Percentiles rank a stretch among this genome's conserved stretches.
These are phyloP conservation scores for Nebria ingens DNA, from an alignment of 1,140 invertebrate species.

Conservation along the genomic window DNA sequence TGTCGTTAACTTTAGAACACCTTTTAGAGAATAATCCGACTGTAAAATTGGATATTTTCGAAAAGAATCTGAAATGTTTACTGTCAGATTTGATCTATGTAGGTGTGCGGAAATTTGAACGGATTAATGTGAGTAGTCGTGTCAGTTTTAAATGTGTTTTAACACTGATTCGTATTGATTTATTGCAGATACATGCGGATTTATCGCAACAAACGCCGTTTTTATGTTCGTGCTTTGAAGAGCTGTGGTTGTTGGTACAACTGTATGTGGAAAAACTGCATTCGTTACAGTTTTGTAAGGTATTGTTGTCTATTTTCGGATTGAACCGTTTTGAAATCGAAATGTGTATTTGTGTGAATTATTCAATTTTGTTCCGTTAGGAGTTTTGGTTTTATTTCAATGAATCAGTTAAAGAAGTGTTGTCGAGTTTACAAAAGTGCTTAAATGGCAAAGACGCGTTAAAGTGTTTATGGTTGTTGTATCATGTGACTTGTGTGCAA, in stretches of 20 bases:
- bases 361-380: not conserved
- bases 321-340: not conserved
- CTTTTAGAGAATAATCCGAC: not conserved
- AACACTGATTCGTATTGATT: not conserved
- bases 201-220: not conserved
- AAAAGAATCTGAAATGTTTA: not conserved
- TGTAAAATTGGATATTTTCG: not conserved
- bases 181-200: not conserved
- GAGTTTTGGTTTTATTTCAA: slow-evolving; percentile 1
- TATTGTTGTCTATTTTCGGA: not conserved
- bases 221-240: not conserved
- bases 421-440: not conserved
- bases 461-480: not conserved
- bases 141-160: not conserved
- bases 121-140: not conserved
- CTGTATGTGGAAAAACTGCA: not conserved
- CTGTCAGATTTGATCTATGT: not conserved
- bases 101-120: not conserved
- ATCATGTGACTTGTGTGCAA: not conserved
- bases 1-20: not conserved
- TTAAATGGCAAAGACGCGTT: not conserved
- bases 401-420: not conserved
- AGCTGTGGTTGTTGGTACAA: not conserved
- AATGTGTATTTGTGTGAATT: not conserved
- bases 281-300: not conserved